Evolutionary conservation across 2,113 vertebrate species (phyloP).

Genomic region (Cyphomyrus plagiostoma): DNA sequence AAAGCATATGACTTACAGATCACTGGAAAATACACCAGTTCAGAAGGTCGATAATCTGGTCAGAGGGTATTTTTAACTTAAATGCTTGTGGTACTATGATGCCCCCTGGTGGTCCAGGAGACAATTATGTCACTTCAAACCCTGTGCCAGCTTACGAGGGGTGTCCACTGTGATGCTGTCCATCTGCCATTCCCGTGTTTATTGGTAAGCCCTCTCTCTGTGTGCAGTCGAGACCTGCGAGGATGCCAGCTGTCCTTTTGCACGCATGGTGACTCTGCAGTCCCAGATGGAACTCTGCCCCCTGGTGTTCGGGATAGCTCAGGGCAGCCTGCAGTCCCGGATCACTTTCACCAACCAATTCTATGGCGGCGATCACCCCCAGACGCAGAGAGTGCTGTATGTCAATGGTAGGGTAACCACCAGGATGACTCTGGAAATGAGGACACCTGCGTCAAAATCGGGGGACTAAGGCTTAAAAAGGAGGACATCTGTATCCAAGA

Average conservation of each 20-base stretch:
- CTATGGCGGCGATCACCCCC: constrained; percentile 60
- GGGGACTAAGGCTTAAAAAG: not conserved
- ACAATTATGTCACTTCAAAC: not conserved
- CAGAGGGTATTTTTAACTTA: not conserved
- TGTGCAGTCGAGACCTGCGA: constrained; percentile 70
- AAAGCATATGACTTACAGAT: not conserved
- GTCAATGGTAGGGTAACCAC: constrained; percentile 56
- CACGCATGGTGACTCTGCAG: constrained; percentile 54
- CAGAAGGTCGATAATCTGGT: not conserved
- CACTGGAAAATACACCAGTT: not conserved
- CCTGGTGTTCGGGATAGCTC: constrained; percentile 63
- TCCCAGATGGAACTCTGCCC: constrained; percentile 55
- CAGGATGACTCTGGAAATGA: not conserved
- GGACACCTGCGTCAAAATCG: not conserved
- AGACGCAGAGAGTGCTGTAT: constrained; percentile 59
- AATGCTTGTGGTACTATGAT: not conserved
- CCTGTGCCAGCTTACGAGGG: not conserved
- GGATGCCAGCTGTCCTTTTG: constrained; percentile 63
- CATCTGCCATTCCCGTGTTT: not conserved
- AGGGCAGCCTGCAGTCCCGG: constrained; percentile 45
- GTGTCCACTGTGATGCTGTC: not conserved
- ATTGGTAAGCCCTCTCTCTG: constrained; percentile 5
- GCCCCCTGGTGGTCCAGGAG: not conserved
- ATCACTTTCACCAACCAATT: constrained; percentile 70
- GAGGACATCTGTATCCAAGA: not conserved